Percentiles rank a stretch among this genome's conserved stretches.
phyloP scores from a whole-genome alignment of 2,888 invertebrate genomes.

The Anticlea derivata region DNA sequence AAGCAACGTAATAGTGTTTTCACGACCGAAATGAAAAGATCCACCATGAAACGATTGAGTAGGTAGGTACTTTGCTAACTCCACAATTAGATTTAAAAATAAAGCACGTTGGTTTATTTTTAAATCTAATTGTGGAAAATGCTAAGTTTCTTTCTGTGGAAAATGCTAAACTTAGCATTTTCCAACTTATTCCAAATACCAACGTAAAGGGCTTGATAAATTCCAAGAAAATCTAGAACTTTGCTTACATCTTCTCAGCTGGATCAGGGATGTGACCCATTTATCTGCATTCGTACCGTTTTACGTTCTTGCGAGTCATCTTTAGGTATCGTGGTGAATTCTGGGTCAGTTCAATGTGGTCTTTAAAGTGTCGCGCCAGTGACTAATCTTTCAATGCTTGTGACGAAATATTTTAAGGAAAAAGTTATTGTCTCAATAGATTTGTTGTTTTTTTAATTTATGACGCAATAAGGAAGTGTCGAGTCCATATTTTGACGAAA shows the following conservation, averaged over 20 bases:
- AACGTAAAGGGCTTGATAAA: slow-evolving; percentile 10
- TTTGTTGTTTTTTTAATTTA: slow-evolving; percentile 72
- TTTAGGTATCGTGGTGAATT: slow-evolving; percentile 11
- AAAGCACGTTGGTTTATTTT: no score
- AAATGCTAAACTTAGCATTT: no score
- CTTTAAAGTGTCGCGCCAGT: slow-evolving; percentile 9
- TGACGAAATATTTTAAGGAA: slow-evolving; percentile 31
- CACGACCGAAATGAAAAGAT: no score
- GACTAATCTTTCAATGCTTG: slow-evolving; percentile 14
- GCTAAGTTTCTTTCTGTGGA: no score
- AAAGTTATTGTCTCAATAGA: slow-evolving; percentile 51
- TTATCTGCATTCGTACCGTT: slow-evolving; percentile 20
- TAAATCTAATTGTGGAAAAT: no score
- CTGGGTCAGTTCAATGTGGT: slow-evolving; percentile 28
- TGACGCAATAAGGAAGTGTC: slow-evolving; percentile 80
- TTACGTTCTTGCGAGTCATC: slow-evolving; percentile 12
- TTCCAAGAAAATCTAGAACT: slow-evolving; percentile 1
- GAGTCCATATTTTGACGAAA: slow-evolving; percentile 75
- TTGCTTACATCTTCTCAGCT: slow-evolving; percentile 20
- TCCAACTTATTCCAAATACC: slow-evolving; percentile 1
- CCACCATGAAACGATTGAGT: no score
- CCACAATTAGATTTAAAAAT: no score
- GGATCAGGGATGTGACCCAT: slow-evolving; percentile 25
- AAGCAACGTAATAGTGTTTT: no score
- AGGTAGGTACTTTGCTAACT: no score